Base-by-base conservation (phyloP, 1,140 invertebrate genomes). In the Phenacoccus solenopsis region DNA sequence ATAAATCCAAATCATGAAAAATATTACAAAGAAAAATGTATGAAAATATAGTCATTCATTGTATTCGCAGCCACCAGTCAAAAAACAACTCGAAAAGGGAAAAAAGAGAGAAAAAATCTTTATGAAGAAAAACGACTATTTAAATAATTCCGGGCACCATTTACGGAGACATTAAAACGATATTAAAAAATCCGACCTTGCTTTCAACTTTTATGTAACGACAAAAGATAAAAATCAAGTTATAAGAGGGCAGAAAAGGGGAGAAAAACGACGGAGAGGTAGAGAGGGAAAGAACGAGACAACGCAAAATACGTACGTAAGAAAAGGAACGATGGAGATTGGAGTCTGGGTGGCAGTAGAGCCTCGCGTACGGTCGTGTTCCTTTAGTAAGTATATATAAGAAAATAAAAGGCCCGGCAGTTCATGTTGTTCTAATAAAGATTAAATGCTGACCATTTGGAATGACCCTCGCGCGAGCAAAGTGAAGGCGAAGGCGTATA, bases 361-460 rank as follows among this genome's bases (percentile, higher is more conserved):
- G 38, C 38, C 38, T 49, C n/a, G n/a, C n/a, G n/a, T 49, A 49
- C 20, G 38, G 38, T 49, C 38, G 38, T 49, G 38, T 49, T 49
- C 16, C n/a, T n/a, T n/a, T n/a, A n/a, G n/a, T n/a, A n/a, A n/a
- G n/a, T n/a, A n/a, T n/a, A n/a, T 32, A n/a, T 49, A 49, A 49
- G 38, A 49, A 49, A 49, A 49, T 49, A 49, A 49, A 49, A 49
- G 4, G n/a, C 20, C 38, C 20, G 38, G 38, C 38, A 49, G 38
- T 49, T 49, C 38, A 49, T 49, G 38, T 49, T 49, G 38, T 49
- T n/a, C 38, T 49, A 49, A 49, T 49, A 49, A 49, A 49, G 38
- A 49, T 49, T 49, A 49, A 49, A 49, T 49, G 38, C 38, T 49
- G 38, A 49, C 38, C 38, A n/a, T 49, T 49, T 49, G 13, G 20